Evolutionary conservation across 2,113 vertebrate species (phyloP), one percentile per base, ranked within the genome.

Genomic region (Perccottus glenii): DNA sequence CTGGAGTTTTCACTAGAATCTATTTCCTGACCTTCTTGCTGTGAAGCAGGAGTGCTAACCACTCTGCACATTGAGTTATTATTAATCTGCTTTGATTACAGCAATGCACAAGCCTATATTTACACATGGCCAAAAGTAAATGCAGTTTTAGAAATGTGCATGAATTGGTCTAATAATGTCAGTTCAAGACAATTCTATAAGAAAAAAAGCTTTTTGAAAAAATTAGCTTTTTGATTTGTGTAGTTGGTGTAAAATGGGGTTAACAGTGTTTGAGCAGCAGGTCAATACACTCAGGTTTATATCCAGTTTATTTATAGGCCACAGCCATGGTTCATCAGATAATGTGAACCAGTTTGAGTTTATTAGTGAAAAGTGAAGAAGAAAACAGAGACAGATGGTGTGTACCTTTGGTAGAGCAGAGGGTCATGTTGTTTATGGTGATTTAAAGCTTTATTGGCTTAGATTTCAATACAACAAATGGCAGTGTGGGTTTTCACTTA

Each of bases 391-490:
- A 77, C 67, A 87, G 75, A 63, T 68, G 1, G 52, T 14, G 64
- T 27, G 66, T 81, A 65, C 66, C 73, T 84, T 82, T 82, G 78
- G 77, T 81, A 53, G 62, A 83, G 85, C 79, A 53, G 70, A 83
- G 75, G 82, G 77, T 82, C 65, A 66, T 72, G 61, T 80, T 77
- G 73, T 85, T 88, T 65, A 81, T 75, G 84, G 82, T 87, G 84
- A 83, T 88, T 90, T 88, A 85, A 91, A 91, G 86, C 85, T 91
- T 91, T 91, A 91, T 91, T 90, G 85, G 85, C 87, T 90, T 89
- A 67, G 62, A 82, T 84, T 91, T 88, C 86, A 88, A 87, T 88
- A 91, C 90, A 91, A 91, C 88, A 91, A 91, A 87, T 89, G 90
- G 90, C 90, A 91, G 90, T 89, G 90, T 90, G 85, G 74, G 73